phyloP scores from a whole-genome alignment of 2,797 vertebrate genomes.

The Novumbra hubbsi region DNA sequence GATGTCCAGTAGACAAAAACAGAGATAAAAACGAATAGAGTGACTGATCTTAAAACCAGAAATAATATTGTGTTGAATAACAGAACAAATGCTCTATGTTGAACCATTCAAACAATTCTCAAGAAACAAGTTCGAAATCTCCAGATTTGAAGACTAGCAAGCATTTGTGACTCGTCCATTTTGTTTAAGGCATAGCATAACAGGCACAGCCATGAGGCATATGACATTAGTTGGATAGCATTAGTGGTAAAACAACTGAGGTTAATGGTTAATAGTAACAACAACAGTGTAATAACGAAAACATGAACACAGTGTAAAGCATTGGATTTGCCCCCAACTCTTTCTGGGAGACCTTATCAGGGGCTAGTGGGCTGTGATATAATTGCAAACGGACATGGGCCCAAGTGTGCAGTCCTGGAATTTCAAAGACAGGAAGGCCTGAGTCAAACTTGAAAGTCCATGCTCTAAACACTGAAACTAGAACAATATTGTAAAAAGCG shows the following conservation, averaged over 20 bases:
- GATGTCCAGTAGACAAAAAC: constrained; percentile 11
- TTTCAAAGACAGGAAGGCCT: constrained; percentile 54
- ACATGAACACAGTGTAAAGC: background rate
- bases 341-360: background rate
- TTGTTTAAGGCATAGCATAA: background rate
- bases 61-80: no score
- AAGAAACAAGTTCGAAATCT: constrained; percentile 10
- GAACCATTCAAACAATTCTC: background rate
- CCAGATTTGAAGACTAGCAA: background rate
- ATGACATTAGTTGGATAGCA: constrained; percentile 17
- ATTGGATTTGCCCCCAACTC: background rate
- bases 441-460: constrained; percentile 30
- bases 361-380: background rate
- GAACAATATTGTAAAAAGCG: background rate
- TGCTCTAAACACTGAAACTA: constrained; percentile 27
- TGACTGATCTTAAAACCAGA: constrained; percentile 5
- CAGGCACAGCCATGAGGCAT: background rate
- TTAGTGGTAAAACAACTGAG: constrained; percentile 12
- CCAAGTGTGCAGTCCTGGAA: constrained; percentile 2
- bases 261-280: constrained; percentile 34
- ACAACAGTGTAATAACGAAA: constrained; percentile 13
- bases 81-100: background rate
- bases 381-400: background rate
- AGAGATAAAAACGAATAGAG: constrained; percentile 31
- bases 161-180: background rate